Conservation (phyloP, 2,797 vertebrate species). For the Paguma larvata region DNA sequence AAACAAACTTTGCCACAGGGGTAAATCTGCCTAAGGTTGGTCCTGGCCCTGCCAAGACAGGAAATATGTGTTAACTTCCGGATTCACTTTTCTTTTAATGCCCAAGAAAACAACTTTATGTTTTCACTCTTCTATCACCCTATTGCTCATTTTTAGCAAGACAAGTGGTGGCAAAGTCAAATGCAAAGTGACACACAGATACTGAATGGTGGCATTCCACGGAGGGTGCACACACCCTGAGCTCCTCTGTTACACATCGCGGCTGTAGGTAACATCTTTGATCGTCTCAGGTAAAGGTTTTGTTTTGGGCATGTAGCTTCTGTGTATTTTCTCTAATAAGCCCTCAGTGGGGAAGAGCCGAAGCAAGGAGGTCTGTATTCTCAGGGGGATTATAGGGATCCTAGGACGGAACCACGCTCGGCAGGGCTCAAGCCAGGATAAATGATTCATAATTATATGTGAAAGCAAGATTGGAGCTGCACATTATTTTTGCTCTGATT, state of each 20-base stretch:
- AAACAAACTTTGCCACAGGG: neutral
- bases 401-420: constrained; percentile 57
- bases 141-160: neutral
- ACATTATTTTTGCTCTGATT: constrained; percentile 43
- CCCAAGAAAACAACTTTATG: neutral
- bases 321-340: constrained; percentile 67
- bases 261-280: constrained; percentile 25
- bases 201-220: neutral
- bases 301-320: constrained; percentile 41
- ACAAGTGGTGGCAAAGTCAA: neutral
- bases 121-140: neutral
- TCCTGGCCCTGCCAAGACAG: neutral
- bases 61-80: neutral
- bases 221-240: neutral
- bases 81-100: neutral
- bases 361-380: constrained; percentile 51
- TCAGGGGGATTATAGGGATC: constrained; percentile 37
- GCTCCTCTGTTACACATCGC: neutral
- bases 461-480: constrained; percentile 49
- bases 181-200: neutral
- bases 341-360: constrained; percentile 12
- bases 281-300: constrained; percentile 20
- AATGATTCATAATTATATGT: constrained; percentile 67
- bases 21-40: neutral
- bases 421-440: constrained; percentile 52